Evolutionary conservation across 1,140 invertebrate genomes (phyloP), one percentile per base, ranked within the genome.

Genomic region (Homalodisca vitripennis): DNA sequence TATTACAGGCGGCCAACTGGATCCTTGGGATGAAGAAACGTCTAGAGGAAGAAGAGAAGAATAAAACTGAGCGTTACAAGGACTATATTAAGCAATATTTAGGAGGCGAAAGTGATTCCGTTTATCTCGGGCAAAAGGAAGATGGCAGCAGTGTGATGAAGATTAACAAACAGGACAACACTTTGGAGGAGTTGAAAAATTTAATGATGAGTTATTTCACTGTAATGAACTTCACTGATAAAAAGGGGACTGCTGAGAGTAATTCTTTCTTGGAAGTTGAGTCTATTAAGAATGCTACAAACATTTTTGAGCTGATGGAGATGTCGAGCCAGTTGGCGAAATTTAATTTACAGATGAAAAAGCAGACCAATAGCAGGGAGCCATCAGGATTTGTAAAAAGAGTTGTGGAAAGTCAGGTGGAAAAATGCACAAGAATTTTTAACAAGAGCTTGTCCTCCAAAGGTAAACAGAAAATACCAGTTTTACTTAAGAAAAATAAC

Each of bases 351-450:
- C 6, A 41, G 34, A 17, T 41, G 34, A 41, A 41, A 41, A 6
- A 41, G 17, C n/a, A 53, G 20, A 53, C 12, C 12, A 24, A 14
- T 53, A 24, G 6, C 17, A 17, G 17, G 6, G 48, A 53, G 12
- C 48, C 22, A 12, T 12, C 48, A n/a, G 48, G 22, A n/a, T 53
- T 53, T 53, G 48, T 53, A 12, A 53, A 53, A 53, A 53, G 3
- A 24, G 20, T 53, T 12, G 48, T 53, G 3, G 48, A 53, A 53
- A 53, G 20, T 14, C 48, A 53, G 20, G 6, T 53, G 6, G 48
- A 53, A 53, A 53, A 53, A 53, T 53, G 48, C 22, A 53, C 12
- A 53, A n/a, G 48, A n/a, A 14, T 24, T n/a, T n/a, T 53, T 12
- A 53, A 24, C 22, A 53, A 53, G 12, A 53, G 22, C 6, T 6